These are phyloP conservation scores for Pitta sordida DNA, from an alignment of 2,113 vertebrate species.

Conservation along the genomic window DNA sequence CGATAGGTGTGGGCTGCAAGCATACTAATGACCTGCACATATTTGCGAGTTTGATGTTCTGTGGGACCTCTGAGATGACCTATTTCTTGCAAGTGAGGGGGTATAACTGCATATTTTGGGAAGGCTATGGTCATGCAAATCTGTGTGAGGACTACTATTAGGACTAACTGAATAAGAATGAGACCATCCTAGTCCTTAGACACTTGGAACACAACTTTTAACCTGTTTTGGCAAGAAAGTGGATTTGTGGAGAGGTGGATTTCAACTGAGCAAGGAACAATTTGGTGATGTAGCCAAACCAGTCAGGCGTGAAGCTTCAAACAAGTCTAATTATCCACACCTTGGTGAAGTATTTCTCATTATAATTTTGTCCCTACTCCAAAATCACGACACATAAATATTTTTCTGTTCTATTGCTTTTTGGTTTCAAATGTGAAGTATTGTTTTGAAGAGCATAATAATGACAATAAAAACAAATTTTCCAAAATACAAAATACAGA, in stretches of 20 bases:
- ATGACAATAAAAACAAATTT: neutral
- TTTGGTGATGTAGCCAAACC: neutral
- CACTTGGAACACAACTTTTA: neutral
- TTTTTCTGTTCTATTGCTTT: neutral
- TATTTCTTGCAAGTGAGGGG: too few species aligned
- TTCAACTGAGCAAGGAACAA: neutral
- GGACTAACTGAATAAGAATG: neutral
- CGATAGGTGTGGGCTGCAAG: too few species aligned
- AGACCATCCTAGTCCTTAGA: neutral
- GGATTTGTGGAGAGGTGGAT: neutral
- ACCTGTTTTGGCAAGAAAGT: neutral
- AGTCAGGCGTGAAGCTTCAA: rapidly evolving
- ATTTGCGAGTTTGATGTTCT: too few species aligned
- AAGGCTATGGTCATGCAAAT: neutral
- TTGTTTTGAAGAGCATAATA: neutral
- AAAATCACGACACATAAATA: neutral
- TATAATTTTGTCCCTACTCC: neutral
- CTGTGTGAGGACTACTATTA: neutral
- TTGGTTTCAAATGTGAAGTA: neutral
- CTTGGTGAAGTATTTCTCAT: neutral
- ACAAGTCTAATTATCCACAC: neutral
- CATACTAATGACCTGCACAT: too few species aligned
- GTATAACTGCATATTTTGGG: too few species aligned
- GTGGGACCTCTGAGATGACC: too few species aligned
- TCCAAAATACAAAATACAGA: rapidly evolving